phyloP scores from a whole-genome alignment of 2,888 invertebrate species.

The Cephus pygmeus region DNA sequence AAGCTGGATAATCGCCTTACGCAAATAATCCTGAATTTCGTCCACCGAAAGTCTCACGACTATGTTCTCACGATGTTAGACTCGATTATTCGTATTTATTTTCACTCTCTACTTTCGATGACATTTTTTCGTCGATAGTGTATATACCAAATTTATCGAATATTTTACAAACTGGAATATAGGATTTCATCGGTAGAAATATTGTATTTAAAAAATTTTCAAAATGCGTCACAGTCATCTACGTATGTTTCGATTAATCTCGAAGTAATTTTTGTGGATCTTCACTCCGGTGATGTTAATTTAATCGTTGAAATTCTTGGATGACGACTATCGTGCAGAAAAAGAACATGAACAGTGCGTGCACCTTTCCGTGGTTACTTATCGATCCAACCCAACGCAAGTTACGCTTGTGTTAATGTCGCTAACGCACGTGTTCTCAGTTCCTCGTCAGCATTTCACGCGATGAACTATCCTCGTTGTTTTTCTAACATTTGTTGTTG shows the following conservation, averaged over 20 bases:
- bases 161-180: not conserved
- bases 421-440: not conserved
- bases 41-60: not conserved
- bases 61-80: not conserved
- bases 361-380: not conserved
- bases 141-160: not conserved
- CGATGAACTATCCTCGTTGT: not conserved
- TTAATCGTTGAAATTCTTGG: not conserved
- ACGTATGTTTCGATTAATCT: not conserved
- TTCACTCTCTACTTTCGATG: not conserved
- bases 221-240: not conserved
- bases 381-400: not conserved
- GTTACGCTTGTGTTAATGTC: not conserved
- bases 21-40: not conserved
- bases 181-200: not conserved
- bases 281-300: not conserved
- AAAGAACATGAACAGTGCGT: not conserved
- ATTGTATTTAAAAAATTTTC: not conserved
- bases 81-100: not conserved
- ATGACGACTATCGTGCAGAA: not conserved
- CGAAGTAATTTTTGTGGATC: not conserved
- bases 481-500: not conserved
- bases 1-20: not conserved
- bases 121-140: no score
- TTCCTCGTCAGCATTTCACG: not conserved